Base-by-base conservation (phyloP, 2,797 vertebrate species). In the Lacerta bilineata region DNA sequence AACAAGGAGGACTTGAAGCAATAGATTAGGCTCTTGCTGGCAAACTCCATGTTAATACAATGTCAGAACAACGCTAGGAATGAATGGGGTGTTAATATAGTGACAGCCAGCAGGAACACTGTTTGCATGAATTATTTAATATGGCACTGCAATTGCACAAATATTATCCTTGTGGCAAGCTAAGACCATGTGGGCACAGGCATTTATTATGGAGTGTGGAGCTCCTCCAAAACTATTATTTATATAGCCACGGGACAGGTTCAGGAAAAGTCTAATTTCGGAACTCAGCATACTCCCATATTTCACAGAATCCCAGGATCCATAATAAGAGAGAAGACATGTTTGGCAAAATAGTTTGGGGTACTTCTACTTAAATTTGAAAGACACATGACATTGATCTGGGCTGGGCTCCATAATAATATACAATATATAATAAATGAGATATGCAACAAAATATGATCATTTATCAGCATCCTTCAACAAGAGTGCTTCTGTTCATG, bases 71-170 rank as follows among this genome's bases (percentile, higher is more conserved):
- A 87, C 55, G n/a, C 50, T 41, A 33, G 64, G 72, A 90, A 83
- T 74, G 89, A 83, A 87, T 25, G 17, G 75, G 75, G 80, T 87
- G 74, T 87, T 87, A 87, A 90, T 87, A 83, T 74, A 80, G 85
- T 50, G 80, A 84, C 80, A 79, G 85, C 89, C 81, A 84, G 80
- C 89, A 87, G 89, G 81, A 90, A 87, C 50, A 80, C 23, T 84
- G 85, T 87, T 87, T 87, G 85, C 81, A 75, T 90, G 85, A 74
- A 75, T 84, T 90, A 90, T 90, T 90, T 87, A 90, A 84, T 84
- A n/a, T 64, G 55, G 80, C 41, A 84, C 80, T 87, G 85, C 85
- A 79, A 79, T 68, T 39, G 8, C 85, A 80, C 85, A 80, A 90
- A 90, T 90, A 87, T 87, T 90, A 87, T 83, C 76, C 69, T 61